These are phyloP conservation scores for Pipa parva DNA, from an alignment of 2,113 vertebrate species.

Conservation along the genomic window DNA sequence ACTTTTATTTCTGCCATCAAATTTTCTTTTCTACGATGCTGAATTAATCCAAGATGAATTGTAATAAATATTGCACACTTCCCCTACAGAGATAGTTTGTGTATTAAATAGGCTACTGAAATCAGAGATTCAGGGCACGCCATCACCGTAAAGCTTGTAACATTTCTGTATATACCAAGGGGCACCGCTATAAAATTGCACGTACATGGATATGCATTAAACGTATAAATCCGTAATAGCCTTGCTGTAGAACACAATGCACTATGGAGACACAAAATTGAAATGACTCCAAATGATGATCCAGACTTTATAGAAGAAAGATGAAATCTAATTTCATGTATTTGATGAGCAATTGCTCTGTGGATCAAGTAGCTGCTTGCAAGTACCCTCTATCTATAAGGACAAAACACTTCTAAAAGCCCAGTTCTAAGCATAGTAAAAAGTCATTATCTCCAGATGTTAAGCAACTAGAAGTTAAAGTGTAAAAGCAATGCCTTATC, in stretches of 20 bases:
- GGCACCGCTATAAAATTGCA: background rate
- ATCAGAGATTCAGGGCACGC: constrained; percentile 7
- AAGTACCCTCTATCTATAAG: background rate
- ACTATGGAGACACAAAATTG: background rate
- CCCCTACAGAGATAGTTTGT: too few relatives aligned
- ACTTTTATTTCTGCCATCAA: too few relatives aligned
- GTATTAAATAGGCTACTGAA: background rate
- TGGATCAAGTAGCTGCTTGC: too few relatives aligned
- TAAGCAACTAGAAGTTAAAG: background rate
- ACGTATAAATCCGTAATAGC: background rate
- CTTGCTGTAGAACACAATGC: background rate
- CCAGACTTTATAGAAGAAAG: background rate
- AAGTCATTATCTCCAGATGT: constrained; percentile 14
- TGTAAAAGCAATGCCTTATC: background rate
- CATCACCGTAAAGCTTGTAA: background rate
- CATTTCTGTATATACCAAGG: constrained; percentile 6
- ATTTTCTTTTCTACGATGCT: too few relatives aligned
- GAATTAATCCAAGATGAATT: too few relatives aligned
- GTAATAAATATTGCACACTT: too few relatives aligned
- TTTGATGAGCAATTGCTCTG: background rate
- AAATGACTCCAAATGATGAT: background rate
- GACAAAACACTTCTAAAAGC: background rate
- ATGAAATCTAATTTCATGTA: background rate
- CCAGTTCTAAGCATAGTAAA: background rate
- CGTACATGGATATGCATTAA: background rate